A percentile compares a stretch with the other conserved stretches of the same genome.
phyloP scores from a whole-genome alignment of 2,888 invertebrate genomes.

The Drosophila multiciliata region DNA sequence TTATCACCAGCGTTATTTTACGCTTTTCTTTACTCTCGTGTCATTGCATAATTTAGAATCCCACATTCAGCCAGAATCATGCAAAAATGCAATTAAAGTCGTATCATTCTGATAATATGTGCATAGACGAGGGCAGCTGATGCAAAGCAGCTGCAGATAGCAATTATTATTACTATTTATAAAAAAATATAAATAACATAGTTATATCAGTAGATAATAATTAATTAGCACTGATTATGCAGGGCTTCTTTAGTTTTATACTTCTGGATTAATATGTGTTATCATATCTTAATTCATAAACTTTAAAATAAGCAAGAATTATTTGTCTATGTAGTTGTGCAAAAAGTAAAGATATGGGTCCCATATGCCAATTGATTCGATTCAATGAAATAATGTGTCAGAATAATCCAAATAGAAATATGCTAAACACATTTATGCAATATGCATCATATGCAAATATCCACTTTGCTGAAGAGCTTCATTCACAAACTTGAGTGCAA shows the following conservation, averaged over 20 bases:
- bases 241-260: background rate
- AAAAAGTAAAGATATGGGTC: background rate
- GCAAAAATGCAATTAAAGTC: constrained; percentile 38
- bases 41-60: constrained; percentile 48
- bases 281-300: background rate
- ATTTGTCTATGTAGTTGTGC: background rate
- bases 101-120: constrained; percentile 21
- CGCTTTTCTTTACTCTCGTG: constrained; percentile 27
- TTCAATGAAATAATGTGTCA: background rate
- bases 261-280: background rate
- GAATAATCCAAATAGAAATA: background rate
- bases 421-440: background rate
- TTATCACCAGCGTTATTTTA: constrained; percentile 11
- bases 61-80: constrained; percentile 32
- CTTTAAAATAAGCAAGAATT: background rate
- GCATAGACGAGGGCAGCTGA: constrained; percentile 24
- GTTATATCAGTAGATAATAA: background rate
- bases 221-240: background rate
- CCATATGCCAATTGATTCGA: background rate
- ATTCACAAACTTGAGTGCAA: background rate
- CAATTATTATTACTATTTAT: background rate
- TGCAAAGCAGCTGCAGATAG: background rate
- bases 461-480: background rate
- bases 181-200: background rate
- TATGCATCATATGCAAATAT: background rate